Conservation (phyloP, 2,113 vertebrate genomes). For the Trichechus manatus region DNA sequence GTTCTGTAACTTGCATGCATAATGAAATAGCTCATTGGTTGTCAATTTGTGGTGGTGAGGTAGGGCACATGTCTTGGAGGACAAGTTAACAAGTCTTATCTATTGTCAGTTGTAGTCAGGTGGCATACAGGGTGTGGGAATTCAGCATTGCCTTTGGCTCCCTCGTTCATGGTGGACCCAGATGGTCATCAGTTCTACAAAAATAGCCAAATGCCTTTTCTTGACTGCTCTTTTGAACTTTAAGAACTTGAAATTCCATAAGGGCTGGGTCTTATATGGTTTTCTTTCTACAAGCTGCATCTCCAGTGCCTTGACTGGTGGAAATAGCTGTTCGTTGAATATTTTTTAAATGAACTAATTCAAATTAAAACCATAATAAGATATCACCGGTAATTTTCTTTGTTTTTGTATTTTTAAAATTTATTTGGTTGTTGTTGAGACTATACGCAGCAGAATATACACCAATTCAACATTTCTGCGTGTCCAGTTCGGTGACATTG, state of each 20-base stretch:
- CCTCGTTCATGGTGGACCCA: neutral
- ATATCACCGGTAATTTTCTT: too few species aligned
- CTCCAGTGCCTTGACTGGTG: constrained; percentile 20
- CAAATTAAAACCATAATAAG: too few species aligned
- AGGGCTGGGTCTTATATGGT: neutral
- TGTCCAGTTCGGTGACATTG: too few species aligned
- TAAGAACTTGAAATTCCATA: neutral
- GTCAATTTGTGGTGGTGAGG: neutral
- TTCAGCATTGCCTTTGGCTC: constrained; percentile 9
- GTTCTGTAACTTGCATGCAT: neutral
- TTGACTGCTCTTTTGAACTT: constrained; percentile 37
- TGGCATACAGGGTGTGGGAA: neutral
- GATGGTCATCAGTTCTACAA: neutral
- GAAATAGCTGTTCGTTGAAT: constrained; percentile 26
- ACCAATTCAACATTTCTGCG: too few species aligned
- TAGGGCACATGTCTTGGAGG: neutral
- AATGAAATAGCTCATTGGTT: neutral
- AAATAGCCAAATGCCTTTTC: neutral
- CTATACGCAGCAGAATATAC: too few species aligned
- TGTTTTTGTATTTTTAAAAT: too few species aligned
- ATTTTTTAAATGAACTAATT: neutral
- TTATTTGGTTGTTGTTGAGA: too few species aligned
- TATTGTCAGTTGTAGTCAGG: neutral
- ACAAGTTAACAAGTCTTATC: neutral
- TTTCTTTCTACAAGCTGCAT: neutral